phyloP scores from a whole-genome alignment of 2,113 vertebrate species.

The Gopherus evgoodei region DNA sequence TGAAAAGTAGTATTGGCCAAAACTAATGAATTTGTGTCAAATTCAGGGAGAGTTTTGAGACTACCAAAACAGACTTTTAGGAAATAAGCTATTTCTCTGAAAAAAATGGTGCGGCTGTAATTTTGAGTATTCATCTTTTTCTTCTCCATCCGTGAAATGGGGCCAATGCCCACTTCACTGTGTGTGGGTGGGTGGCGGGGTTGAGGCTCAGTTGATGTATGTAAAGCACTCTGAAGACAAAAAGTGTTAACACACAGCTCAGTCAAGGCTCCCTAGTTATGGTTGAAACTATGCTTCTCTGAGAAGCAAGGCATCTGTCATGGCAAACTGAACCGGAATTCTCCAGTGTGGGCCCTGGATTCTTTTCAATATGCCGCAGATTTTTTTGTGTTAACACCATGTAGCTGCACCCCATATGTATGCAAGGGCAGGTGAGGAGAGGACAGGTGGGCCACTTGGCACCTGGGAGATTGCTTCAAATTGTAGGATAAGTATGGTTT shows the following conservation, averaged over 20 bases:
- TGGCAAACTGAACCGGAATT: not conserved
- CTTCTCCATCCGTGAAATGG: not conserved
- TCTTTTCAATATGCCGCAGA: not conserved
- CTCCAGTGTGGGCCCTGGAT: not conserved
- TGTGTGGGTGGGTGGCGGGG: not conserved
- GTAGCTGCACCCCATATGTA: not conserved
- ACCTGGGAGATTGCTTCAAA: not conserved
- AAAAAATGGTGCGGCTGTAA: not conserved
- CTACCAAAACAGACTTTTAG: not conserved
- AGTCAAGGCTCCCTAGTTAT: not conserved
- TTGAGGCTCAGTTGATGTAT: not conserved
- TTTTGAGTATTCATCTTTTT: not conserved
- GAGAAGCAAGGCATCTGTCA: not conserved
- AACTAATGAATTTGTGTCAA: not conserved
- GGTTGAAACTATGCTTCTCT: not conserved
- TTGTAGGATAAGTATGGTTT: not conserved
- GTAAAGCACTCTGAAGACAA: not conserved
- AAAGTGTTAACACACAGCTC: not conserved
- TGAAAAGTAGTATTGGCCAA: not conserved
- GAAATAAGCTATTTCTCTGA: not conserved
- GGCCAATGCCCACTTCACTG: not conserved
- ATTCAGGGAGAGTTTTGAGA: not conserved
- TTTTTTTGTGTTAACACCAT: not conserved
- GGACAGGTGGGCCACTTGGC: not conserved
- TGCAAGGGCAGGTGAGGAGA: not conserved